Evolutionary conservation across 2,888 invertebrate species (phyloP).

Genomic region (Nomada ferruginata): DNA sequence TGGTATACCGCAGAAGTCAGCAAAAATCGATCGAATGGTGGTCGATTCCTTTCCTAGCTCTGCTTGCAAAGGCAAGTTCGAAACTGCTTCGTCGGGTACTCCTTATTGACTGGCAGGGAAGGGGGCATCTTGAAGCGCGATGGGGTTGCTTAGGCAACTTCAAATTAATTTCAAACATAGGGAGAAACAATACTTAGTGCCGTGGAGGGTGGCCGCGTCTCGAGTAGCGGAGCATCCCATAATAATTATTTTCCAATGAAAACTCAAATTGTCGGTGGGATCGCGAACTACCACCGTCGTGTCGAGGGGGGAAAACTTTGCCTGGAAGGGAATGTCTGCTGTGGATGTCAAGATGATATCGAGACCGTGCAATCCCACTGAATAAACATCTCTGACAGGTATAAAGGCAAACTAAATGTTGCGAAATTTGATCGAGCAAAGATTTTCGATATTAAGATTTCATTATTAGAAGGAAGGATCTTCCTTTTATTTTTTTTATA

Average conservation of each 20-base stretch:
- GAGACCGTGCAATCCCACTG: slow-evolving; percentile 30
- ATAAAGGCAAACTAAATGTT: neutral
- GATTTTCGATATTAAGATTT: too few species aligned
- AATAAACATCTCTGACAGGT: slow-evolving; percentile 4
- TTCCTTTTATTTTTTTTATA: too few species aligned
- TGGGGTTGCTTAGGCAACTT: slow-evolving; percentile 79
- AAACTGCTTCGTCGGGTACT: slow-evolving; percentile 80
- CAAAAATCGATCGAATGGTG: slow-evolving; percentile 39
- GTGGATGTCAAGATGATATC: slow-evolving; percentile 50
- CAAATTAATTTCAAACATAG: slow-evolving; percentile 81
- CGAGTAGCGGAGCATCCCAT: slow-evolving; percentile 58
- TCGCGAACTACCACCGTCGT: slow-evolving; percentile 19
- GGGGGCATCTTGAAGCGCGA: slow-evolving; percentile 69
- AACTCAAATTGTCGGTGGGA: slow-evolving; percentile 58
- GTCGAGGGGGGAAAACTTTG: slow-evolving; percentile 39
- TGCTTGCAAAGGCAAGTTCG: slow-evolving; percentile 73
- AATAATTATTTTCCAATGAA: slow-evolving; percentile 72
- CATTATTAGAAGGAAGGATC: too few species aligned
- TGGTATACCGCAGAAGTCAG: slow-evolving; percentile 7
- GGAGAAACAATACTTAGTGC: slow-evolving; percentile 74
- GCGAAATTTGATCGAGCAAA: neutral
- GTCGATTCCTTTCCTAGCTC: slow-evolving; percentile 73
- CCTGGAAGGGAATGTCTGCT: slow-evolving; percentile 41
- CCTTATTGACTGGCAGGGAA: slow-evolving; percentile 80
- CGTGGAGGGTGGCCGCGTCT: slow-evolving; percentile 41